These are phyloP conservation scores for Zophobas atratus DNA, from an alignment of 1,140 invertebrate species.

Conservation along the genomic window DNA sequence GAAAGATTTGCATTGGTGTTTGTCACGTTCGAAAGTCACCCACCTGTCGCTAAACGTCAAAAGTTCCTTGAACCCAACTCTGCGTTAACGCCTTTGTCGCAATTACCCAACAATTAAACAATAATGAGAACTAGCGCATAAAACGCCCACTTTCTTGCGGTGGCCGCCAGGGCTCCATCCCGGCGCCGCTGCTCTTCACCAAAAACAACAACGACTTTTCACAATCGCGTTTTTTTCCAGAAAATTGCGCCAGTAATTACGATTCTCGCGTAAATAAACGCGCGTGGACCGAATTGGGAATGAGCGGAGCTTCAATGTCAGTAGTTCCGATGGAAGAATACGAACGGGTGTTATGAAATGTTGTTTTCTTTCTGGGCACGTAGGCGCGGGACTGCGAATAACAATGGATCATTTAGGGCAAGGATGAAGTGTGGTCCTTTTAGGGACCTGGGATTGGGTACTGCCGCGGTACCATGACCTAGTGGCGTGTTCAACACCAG, in stretches of 20 bases:
- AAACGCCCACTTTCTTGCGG: no score
- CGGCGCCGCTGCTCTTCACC: neutral
- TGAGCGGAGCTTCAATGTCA: slow-evolving; percentile 36
- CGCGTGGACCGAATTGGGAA: slow-evolving; percentile 16
- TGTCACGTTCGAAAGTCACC: no score
- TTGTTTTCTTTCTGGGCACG: slow-evolving; percentile 24
- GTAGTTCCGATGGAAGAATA: slow-evolving; percentile 27
- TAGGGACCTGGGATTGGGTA: neutral
- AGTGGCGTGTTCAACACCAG: no score
- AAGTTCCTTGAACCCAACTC: no score
- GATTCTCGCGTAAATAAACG: slow-evolving; percentile 16
- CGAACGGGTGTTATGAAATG: slow-evolving; percentile 23
- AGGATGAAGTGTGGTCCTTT: neutral
- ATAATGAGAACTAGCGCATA: no score
- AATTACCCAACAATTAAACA: no score
- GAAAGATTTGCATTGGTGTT: no score
- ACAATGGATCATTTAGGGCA: slow-evolving; percentile 33
- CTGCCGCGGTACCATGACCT: no score
- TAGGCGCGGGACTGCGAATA: neutral
- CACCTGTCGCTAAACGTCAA: no score
- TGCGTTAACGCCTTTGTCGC: no score
- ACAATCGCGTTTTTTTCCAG: slow-evolving; percentile 36
- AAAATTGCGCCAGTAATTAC: slow-evolving; percentile 35
- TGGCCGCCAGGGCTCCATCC: neutral
- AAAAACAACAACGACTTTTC: neutral